Evolutionary conservation across 2,888 invertebrate species (phyloP).

Genomic region (Spilarctia lutea): DNA sequence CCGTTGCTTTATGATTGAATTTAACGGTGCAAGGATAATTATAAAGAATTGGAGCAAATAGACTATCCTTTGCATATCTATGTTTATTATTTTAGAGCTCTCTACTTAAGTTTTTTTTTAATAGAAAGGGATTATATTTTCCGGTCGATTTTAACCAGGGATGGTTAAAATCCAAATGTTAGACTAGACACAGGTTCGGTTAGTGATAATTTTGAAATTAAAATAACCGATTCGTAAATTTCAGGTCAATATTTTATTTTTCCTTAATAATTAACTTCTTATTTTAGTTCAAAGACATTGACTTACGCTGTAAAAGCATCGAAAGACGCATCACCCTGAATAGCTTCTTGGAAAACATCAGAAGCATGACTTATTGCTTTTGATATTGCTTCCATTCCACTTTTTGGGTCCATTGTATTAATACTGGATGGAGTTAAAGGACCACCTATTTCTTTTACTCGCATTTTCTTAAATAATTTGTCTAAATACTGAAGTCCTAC

Average conservation of each 20-base stretch:
- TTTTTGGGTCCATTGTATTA: constrained; percentile 28
- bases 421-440: constrained; percentile 32
- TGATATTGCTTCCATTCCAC: constrained; percentile 50
- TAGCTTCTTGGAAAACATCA: constrained; percentile 54
- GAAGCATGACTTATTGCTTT: constrained; percentile 62
- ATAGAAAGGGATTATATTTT: too few relatives aligned
- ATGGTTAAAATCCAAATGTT: not conserved
- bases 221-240: not conserved
- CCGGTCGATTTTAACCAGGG: not conserved
- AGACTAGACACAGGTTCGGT: too few relatives aligned
- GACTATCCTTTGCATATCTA: not conserved
- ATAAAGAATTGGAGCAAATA: not conserved
- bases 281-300: not conserved
- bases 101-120: not conserved
- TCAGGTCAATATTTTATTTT: not conserved
- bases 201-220: not conserved
- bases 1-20: not conserved
- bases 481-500: constrained; percentile 67
- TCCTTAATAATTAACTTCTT: not conserved
- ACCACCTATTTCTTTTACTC: constrained; percentile 31
- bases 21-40: not conserved
- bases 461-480: constrained; percentile 59
- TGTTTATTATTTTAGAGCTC: not conserved
- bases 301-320: constrained; percentile 78
- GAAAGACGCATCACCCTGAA: constrained; percentile 50